phyloP scores from a whole-genome alignment of 2,113 vertebrate genomes.

The Rhineura floridana region DNA sequence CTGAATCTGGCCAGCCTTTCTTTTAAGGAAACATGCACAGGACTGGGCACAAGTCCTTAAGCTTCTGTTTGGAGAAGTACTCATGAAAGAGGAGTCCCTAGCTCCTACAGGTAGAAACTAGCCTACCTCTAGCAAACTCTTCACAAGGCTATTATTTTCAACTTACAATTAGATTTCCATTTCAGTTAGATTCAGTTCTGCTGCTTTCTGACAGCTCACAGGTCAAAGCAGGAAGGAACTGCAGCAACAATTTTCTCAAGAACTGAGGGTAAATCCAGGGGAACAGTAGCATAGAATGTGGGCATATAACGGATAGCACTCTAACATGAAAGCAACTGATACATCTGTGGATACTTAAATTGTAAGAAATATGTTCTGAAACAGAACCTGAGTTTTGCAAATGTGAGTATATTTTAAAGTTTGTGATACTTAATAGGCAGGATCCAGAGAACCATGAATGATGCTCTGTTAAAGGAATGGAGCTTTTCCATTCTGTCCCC shows the following conservation, averaged over 20 bases:
- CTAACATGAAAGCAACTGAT: constrained; percentile 55
- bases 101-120: not conserved
- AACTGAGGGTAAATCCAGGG: constrained; percentile 15
- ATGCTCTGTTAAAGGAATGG: not conserved
- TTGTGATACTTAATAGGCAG: not conserved
- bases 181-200: not conserved
- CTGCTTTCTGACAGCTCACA: not conserved
- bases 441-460: not conserved
- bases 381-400: constrained; percentile 28
- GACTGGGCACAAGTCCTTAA: too few species aligned
- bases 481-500: not conserved
- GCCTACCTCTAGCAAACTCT: not conserved
- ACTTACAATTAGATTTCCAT: not conserved
- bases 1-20: not conserved
- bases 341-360: constrained; percentile 15
- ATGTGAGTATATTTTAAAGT: constrained; percentile 6
- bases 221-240: constrained; percentile 1
- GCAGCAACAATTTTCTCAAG: constrained; percentile 29
- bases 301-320: constrained; percentile 34
- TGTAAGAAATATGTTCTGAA: constrained; percentile 36
- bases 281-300: not conserved
- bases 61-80: not conserved
- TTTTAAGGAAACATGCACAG: not conserved
- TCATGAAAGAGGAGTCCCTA: not conserved
- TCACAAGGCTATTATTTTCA: not conserved